A percentile compares a stretch with the other conserved stretches of the same genome.
Conservation (phyloP, 2,888 invertebrate species). For the Drosophila emarginata region DNA sequence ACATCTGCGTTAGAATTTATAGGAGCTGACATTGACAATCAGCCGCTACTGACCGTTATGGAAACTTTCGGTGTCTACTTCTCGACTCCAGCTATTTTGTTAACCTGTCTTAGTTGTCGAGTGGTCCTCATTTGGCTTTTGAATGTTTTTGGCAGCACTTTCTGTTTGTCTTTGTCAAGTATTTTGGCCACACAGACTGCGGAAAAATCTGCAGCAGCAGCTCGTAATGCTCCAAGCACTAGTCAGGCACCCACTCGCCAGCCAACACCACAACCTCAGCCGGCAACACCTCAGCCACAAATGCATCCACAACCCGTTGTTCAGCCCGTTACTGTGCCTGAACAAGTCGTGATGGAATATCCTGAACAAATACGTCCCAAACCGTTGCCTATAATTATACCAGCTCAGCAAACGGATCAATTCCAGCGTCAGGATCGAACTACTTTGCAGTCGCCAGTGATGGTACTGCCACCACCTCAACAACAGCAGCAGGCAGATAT, state of each 20-base stretch:
- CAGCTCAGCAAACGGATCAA: slow-evolving; percentile 49
- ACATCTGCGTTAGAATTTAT: slow-evolving; percentile 45
- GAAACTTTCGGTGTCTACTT: slow-evolving; percentile 65
- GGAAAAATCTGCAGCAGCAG: background rate
- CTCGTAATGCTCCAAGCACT: background rate
- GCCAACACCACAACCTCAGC: slow-evolving; percentile 38
- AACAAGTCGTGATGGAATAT: slow-evolving; percentile 34
- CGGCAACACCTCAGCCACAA: slow-evolving; percentile 21
- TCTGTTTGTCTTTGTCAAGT: slow-evolving; percentile 75
- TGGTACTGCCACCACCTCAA: slow-evolving; percentile 49
- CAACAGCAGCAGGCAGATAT: slow-evolving; percentile 43
- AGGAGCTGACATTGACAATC: slow-evolving; percentile 21
- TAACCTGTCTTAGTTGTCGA: slow-evolving; percentile 83
- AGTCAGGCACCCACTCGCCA: slow-evolving; percentile 30
- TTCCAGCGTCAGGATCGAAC: slow-evolving; percentile 59
- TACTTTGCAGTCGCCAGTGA: slow-evolving; percentile 62
- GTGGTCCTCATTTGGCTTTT: slow-evolving; percentile 83
- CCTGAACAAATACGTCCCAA: slow-evolving; percentile 60
- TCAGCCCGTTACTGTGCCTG: background rate
- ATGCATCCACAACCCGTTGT: slow-evolving; percentile 17
- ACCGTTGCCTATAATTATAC: slow-evolving; percentile 61
- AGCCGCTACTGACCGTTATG: too few relatives aligned
- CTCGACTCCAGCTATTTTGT: slow-evolving; percentile 81
- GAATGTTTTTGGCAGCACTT: slow-evolving; percentile 82
- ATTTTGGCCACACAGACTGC: slow-evolving; percentile 62